These are phyloP conservation scores for Drosophila kokeensis DNA, from an alignment of 2,888 invertebrate species.

Conservation along the genomic window DNA sequence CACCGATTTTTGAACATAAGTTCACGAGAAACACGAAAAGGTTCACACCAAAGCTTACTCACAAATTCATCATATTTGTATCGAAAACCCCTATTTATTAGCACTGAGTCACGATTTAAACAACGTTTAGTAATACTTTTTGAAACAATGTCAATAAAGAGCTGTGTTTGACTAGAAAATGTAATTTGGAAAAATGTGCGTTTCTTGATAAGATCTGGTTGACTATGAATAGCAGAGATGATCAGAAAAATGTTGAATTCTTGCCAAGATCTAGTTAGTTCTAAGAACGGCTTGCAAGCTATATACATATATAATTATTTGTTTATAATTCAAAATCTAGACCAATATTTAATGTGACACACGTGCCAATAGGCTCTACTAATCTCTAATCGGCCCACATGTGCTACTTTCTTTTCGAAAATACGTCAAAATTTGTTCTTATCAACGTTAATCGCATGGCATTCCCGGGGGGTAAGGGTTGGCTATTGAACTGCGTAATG, in stretches of 20 bases:
- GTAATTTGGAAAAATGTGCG: background rate
- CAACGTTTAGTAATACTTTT: background rate
- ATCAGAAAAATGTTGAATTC: background rate
- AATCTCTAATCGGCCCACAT: constrained; percentile 31
- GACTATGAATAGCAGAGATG: background rate
- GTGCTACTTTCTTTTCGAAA: constrained; percentile 10
- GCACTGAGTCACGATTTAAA: background rate
- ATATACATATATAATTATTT: background rate
- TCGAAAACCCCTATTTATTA: background rate
- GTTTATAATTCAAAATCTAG: background rate
- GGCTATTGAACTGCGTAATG: constrained; percentile 13
- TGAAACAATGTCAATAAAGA: background rate
- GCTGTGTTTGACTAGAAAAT: background rate
- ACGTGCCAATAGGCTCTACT: background rate
- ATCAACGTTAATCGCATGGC: constrained; percentile 31
- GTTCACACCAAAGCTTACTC: background rate
- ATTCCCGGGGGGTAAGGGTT: background rate
- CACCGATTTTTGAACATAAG: no score
- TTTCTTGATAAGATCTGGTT: background rate
- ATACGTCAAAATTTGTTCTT: constrained; percentile 8
- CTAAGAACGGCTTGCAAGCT: background rate
- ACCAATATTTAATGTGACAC: background rate
- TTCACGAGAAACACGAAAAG: no score
- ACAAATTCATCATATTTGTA: background rate
- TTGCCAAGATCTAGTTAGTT: background rate